Evolutionary conservation across 2,888 invertebrate species (phyloP).

Genomic region (Bembecia ichneumoniformis): DNA sequence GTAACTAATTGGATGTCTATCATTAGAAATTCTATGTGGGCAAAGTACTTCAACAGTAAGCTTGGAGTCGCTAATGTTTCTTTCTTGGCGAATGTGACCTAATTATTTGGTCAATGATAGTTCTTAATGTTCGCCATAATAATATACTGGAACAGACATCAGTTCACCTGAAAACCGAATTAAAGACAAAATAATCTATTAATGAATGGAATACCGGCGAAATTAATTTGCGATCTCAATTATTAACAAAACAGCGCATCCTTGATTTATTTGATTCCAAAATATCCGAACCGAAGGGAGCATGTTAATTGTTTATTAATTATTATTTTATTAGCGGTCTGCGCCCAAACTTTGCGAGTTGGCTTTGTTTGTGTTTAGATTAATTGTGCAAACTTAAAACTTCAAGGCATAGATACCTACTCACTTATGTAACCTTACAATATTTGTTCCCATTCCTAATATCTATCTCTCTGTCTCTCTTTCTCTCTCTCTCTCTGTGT

Average conservation of each 20-base stretch:
- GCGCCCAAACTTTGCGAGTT: neutral
- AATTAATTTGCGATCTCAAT: slow-evolving; percentile 11
- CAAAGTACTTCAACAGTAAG: no score
- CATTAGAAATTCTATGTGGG: no score
- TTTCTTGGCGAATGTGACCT: no score
- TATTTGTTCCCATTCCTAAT: no score
- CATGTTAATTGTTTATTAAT: slow-evolving; percentile 34
- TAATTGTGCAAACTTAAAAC: slow-evolving; percentile 24
- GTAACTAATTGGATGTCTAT: no score
- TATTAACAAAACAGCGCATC: slow-evolving; percentile 19
- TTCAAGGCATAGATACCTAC: neutral
- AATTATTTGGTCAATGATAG: no score
- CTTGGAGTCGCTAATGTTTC: no score
- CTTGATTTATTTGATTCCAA: slow-evolving; percentile 34
- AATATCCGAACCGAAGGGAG: slow-evolving; percentile 20
- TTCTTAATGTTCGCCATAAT: no score
- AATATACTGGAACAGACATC: neutral
- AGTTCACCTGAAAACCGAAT: neutral
- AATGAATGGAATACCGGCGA: neutral
- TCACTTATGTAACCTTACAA: no score
- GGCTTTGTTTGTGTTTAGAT: slow-evolving; percentile 40
- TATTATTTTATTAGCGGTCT: slow-evolving; percentile 29
- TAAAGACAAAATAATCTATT: neutral
- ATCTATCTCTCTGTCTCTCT: no score
- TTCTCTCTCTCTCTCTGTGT: no score